Base-by-base conservation (phyloP, 2,113 vertebrate species). In the Mellivora capensis region DNA sequence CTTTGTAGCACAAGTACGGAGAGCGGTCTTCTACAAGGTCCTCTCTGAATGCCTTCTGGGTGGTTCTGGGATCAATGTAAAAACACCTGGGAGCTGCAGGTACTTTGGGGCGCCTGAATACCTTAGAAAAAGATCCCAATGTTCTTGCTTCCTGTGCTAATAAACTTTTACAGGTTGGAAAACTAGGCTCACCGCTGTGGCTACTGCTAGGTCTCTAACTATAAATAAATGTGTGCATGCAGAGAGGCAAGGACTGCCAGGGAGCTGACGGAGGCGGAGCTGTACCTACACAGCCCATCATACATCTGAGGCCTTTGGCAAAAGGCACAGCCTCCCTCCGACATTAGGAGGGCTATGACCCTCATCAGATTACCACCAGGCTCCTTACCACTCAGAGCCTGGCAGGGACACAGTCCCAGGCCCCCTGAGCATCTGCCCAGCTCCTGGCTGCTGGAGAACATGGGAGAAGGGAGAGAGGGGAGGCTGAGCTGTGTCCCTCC, bases 21-120 rank as follows among this genome's bases (percentile, higher is more conserved):
- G 11, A 18, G 59, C 27, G 20, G 31, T 42, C 52, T 91, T 93
- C 90, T 20, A 42, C 29, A 23, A 31, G 31, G 61, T 67, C 94
- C 61, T 84, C 59, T 62, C 37, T 64, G 59, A 42, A 90, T 42
- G 44, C n/a, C 64, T 94, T 87, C 85, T 96, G 80, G 67, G 25
- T 42, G 39, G 87, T 61, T 97, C 80, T 67, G 67, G 81, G 29
- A 29, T 89, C 23, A 34, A 62, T 3, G 34, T 49, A 12, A 79
- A 64, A 92, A 86, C 7, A 83, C 80, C 37, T 92, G n/a, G 81
- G 37, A 87, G 37, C 39, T 96, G 17, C 20, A 77, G 77, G 18
- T 62, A 31, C 52, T 64, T 15, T 42, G 37, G 7, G 39, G 29
- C n/a, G 42, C 23, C 7, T 64, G 3, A 90, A 76, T 29, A 72